Evolutionary conservation across 2,888 invertebrate species (phyloP).

Genomic region (Melanargia galathea): DNA sequence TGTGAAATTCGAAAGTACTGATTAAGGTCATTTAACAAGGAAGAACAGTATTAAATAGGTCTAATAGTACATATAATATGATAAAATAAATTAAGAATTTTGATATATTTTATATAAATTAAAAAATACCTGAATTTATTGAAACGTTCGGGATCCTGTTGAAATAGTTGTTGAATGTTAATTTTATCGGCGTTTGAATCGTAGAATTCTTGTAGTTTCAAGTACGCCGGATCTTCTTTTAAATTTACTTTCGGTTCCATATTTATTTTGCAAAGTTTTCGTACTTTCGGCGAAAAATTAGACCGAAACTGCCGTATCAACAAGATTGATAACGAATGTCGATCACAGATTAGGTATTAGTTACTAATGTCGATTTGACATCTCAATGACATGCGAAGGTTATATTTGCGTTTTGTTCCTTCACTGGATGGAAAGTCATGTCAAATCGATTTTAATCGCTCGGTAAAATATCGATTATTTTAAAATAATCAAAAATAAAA

Average conservation of each 20-base stretch:
- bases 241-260: conserved; percentile 76
- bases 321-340: conserved; percentile 69
- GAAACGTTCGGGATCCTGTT: conserved; percentile 90
- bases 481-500: neutral
- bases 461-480: conserved; percentile 3
- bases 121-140: conserved; percentile 90
- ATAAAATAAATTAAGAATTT: neutral
- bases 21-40: neutral
- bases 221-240: conserved; percentile 85
- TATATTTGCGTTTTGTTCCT: conserved; percentile 63
- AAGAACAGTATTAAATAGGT: neutral
- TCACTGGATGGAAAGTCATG: conserved; percentile 17
- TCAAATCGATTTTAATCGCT: neutral
- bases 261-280: conserved; percentile 52
- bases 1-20: conserved; percentile 22
- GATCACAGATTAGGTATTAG: no score
- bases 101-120: conserved; percentile 3
- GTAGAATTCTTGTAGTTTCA: conserved; percentile 89
- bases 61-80: neutral
- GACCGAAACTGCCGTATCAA: conserved; percentile 51
- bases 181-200: conserved; percentile 87
- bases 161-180: conserved; percentile 92
- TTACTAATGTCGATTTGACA: conserved; percentile 75
- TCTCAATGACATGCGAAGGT: conserved; percentile 78
- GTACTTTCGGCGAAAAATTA: conserved; percentile 47